Percentiles rank a stretch among this genome's conserved stretches.
phyloP scores from a whole-genome alignment of 2,797 vertebrate genomes.

The Thunnus albacares region DNA sequence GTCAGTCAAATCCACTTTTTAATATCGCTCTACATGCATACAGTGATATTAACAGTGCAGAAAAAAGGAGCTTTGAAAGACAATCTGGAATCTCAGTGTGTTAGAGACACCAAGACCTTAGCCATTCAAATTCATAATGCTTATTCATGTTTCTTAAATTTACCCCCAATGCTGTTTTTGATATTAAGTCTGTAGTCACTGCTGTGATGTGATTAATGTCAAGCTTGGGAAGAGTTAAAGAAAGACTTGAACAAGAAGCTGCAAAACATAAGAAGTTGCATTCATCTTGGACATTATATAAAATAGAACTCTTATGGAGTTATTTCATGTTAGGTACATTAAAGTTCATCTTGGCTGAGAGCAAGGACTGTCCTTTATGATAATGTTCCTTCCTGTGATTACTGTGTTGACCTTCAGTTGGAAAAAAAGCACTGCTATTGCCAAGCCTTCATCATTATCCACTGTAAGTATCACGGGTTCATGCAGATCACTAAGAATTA shows the following conservation, averaged over 20 bases:
- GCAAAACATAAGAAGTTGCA: not conserved
- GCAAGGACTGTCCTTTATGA: constrained; percentile 58
- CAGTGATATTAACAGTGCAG: constrained; percentile 6
- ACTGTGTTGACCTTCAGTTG: constrained; percentile 75
- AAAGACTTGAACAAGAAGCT: constrained; percentile 1
- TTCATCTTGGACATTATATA: constrained; percentile 8
- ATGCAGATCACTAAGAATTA: constrained; percentile 72
- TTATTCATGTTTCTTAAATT: constrained; percentile 15
- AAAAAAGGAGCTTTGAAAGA: constrained; percentile 29
- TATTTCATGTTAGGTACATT: constrained; percentile 57
- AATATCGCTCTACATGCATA: constrained; percentile 23
- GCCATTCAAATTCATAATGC: constrained; percentile 8
- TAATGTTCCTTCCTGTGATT: constrained; percentile 68
- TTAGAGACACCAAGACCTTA: constrained; percentile 19
- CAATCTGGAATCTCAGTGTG: constrained; percentile 23
- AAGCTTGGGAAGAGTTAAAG: constrained; percentile 12
- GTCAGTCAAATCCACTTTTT: constrained; percentile 24
- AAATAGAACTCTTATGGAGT: not conserved
- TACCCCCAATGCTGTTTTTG: not conserved
- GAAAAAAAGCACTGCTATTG: constrained; percentile 37
- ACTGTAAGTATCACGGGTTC: constrained; percentile 67
- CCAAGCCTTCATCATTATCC: constrained; percentile 70
- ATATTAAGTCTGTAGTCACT: constrained; percentile 12
- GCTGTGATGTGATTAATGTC: constrained; percentile 33
- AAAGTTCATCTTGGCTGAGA: constrained; percentile 58